Conservation (phyloP, 2,797 vertebrate species). For the Halcyon badia region DNA sequence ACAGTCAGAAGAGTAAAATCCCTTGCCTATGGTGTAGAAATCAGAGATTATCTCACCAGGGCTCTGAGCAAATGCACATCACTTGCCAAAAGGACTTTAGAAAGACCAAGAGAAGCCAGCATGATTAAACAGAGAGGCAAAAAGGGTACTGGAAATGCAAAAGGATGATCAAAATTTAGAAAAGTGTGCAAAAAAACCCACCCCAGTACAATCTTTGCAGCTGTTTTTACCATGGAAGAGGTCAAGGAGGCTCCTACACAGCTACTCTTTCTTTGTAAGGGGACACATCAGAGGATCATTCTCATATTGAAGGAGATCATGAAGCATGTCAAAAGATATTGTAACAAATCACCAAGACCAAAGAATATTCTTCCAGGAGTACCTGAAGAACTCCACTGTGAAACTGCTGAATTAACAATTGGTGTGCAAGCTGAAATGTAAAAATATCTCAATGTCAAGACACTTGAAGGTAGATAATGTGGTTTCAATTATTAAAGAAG, state of each 20-base stretch:
- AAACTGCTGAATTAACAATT: not conserved
- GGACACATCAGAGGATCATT: not conserved
- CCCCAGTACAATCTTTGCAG: not conserved
- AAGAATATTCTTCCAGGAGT: not conserved
- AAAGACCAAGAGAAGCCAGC: not conserved
- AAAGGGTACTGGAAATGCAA: not conserved
- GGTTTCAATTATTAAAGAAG: not conserved
- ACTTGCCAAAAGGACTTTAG: not conserved
- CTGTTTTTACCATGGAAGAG: not conserved
- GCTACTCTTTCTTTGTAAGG: not conserved
- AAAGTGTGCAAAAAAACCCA: not conserved
- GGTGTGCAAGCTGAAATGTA: not conserved
- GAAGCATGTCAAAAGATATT: not conserved
- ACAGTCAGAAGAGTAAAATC: not conserved
- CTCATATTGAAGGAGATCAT: not conserved
- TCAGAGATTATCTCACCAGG: not conserved
- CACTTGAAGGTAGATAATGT: not conserved
- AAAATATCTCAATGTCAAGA: not conserved
- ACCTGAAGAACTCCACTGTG: not conserved
- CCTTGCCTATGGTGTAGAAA: not conserved
- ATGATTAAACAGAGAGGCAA: not conserved
- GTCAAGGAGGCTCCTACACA: not conserved
- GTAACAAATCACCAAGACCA: not conserved
- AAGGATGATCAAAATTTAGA: not conserved
- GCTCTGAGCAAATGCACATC: not conserved